Base-by-base conservation (phyloP, 2,113 vertebrate species). In the Cryptotis parvus region DNA sequence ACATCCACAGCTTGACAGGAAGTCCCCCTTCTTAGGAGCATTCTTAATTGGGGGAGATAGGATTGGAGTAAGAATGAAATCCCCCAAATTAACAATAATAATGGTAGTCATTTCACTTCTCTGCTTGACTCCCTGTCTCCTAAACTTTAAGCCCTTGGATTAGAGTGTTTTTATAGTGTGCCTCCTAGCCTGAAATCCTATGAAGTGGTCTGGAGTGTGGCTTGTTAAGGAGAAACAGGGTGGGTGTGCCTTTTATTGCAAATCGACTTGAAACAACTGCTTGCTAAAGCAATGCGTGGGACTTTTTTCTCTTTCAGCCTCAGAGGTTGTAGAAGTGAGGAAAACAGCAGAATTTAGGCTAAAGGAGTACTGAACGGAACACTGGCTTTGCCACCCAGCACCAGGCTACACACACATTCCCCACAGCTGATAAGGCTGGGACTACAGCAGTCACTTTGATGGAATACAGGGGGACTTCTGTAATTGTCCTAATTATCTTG, bases 391-490 rank as follows among this genome's bases (percentile, higher is more conserved):
- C 49, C 55, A 37, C 12, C 69, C 15, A 31, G 11, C 61, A 43
- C 3, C n/a, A 66, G 52, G 7, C 83, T 74, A 24, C 1, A 74
- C 74, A 87, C 55, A 55, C 80, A 65, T 45, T 88, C 74, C 74
- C 58, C n/a, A 45, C n/a, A 37, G 66, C 63, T 73, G 89, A 93
- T 95, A 94, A 96, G 84, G 27, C 37, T 49, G 8, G n/a, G 76
- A 84, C 84, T 82, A 58, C 74, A 85, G n/a, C 49, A 91, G 91
- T 90, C 94, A 95, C 69, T 92, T 92, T 93, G 95, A 96, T 72
- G 73, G 87, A 94, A 87, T 31, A 83, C 96, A 96, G 96, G 75
- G 87, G 52, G 65, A 63, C 66, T 2, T 86, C 20, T 76, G 74
- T 85, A 88, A 92, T 90, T 74, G 85, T 63, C 73, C 72, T 76